Evolutionary conservation across 1,140 invertebrate genomes (phyloP).

Genomic region (Hydropsyche tenuis): DNA sequence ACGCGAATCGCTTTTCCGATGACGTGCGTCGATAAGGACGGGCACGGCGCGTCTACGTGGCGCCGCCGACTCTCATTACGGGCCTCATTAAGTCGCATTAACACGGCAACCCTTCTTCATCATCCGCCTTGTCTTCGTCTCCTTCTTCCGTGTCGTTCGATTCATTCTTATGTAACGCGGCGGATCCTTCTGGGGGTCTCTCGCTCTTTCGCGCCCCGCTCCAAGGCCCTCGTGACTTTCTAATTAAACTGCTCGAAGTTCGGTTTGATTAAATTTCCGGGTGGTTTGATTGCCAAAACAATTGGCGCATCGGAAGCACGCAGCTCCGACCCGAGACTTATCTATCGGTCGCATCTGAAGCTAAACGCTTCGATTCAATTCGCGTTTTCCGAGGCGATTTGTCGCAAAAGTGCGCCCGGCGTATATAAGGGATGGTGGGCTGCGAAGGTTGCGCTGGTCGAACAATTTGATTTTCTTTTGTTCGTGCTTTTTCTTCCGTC

Average conservation of each 20-base stretch:
- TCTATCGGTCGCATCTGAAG: neutral
- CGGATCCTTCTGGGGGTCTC: too few species aligned
- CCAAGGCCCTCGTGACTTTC: constrained; percentile 1
- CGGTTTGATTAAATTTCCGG: constrained; percentile 10
- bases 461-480: too few species aligned
- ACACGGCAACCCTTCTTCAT: neutral
- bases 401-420: too few species aligned
- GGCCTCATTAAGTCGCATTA: constrained; percentile 27
- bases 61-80: constrained; percentile 33
- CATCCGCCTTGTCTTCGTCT: too few species aligned
- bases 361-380: neutral
- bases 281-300: constrained; percentile 5
- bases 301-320: constrained; percentile 4
- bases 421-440: too few species aligned
- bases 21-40: constrained; percentile 1
- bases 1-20: constrained; percentile 18
- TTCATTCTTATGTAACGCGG: neutral
- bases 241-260: constrained; percentile 17
- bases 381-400: neutral
- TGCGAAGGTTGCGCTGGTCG: too few species aligned
- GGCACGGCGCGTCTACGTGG: constrained; percentile 33
- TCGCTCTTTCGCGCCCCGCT: too few species aligned
- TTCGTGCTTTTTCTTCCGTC: neutral
- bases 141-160: too few species aligned
- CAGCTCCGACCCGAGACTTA: neutral